phyloP scores from a whole-genome alignment of 2,888 invertebrate genomes.

The Sinotaia quadrata region DNA sequence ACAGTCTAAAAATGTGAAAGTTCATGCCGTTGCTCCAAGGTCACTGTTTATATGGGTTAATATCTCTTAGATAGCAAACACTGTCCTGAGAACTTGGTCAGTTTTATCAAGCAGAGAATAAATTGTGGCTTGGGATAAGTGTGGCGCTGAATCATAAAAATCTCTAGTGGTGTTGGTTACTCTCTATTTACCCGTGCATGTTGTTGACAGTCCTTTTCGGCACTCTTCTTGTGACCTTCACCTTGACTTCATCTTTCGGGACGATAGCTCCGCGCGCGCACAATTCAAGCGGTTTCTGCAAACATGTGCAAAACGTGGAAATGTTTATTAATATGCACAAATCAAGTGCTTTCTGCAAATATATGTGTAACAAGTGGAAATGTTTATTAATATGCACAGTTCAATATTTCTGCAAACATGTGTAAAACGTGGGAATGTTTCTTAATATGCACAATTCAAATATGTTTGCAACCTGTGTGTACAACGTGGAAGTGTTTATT shows the following conservation, averaged over 20 bases:
- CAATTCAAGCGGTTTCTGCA: constrained; percentile 50
- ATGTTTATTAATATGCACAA: too few relatives aligned
- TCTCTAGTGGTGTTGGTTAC: not conserved
- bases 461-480: too few relatives aligned
- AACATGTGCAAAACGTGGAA: not conserved
- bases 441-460: constrained; percentile 49
- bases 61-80: too few relatives aligned
- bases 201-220: constrained; percentile 8
- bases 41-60: too few relatives aligned
- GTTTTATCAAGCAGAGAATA: too few relatives aligned
- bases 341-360: constrained; percentile 50
- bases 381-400: too few relatives aligned
- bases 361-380: too few relatives aligned
- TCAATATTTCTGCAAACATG: too few relatives aligned
- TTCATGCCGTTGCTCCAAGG: too few relatives aligned
- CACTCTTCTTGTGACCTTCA: constrained; percentile 39
- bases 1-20: too few relatives aligned
- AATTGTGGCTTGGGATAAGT: not conserved
- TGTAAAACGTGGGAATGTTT: not conserved
- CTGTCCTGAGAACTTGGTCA: too few relatives aligned
- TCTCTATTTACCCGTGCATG: constrained; percentile 28
- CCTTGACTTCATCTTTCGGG: constrained; percentile 52
- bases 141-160: not conserved
- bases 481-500: too few relatives aligned
- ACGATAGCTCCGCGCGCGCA: constrained; percentile 60